Evolutionary conservation across 2,113 vertebrate genomes (phyloP), one percentile per base, ranked within the genome.

Genomic region (Coptodon rendalli): DNA sequence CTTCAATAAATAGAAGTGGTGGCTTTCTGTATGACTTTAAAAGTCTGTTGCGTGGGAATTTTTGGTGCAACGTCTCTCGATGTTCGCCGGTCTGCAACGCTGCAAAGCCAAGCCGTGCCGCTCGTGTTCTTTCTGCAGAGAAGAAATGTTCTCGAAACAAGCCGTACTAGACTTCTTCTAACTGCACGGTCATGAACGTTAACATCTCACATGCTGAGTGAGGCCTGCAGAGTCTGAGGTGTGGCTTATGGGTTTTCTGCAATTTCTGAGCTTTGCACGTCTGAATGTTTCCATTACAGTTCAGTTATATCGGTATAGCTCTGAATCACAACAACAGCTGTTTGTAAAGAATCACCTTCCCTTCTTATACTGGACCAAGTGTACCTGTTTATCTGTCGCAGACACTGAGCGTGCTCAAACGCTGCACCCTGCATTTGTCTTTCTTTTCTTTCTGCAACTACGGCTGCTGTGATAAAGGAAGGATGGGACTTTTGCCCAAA

Each of bases 31-130:
- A 31, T 8, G 43, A 19, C 71, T 48, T 73, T 11, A 8, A 19
- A 17, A 48, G 2, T 48, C 6, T 31, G 24, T 2, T 48, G 4
- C 3, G 3, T 19, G 7, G 6, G 6, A 29, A 48, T 1, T 1
- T 1, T 11, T 19, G 40, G 8, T n/a, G 61, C 31, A 38, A 66
- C 19, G 10, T 0, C n/a, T 38, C 61, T 38, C 34, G 0, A 66
- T 38, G 61, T 66, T 66, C 6, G 34, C 34, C 10, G 6, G 17
- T 38, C 61, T 66, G 9, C 34, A 66, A 12, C 34, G 4, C 34
- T 66, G 63, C 61, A 5, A 38, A 2, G 61, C 61, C 13, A 38
- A 13, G 34, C 10, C 19, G 10, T 56, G n/a, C 53, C 3, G 22
- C 34, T 68, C 11, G 6, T 38, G 34, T 22, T 66, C 34, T 66